Conservation (phyloP, 2,797 vertebrate genomes). For the Bryconaethiops microstoma region DNA sequence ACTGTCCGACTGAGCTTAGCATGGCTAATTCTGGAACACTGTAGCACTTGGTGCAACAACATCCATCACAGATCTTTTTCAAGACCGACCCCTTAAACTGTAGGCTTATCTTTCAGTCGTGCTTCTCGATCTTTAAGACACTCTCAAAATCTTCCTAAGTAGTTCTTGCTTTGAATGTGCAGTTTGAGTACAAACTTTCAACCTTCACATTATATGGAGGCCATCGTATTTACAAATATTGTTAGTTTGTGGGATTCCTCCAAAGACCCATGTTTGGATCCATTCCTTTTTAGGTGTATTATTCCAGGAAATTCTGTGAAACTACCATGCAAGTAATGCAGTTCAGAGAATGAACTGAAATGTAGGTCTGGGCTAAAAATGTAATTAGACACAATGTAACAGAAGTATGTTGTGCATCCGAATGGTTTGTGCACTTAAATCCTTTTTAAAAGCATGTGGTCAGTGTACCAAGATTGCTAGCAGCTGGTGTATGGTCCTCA, state of each 20-base stretch:
- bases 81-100: neutral
- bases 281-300: too few relatives aligned
- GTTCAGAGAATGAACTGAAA: too few relatives aligned
- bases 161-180: neutral
- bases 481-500: neutral
- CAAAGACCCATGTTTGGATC: neutral
- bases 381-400: neutral
- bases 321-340: too few relatives aligned
- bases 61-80: neutral
- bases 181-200: neutral
- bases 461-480: neutral
- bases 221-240: neutral
- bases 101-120: neutral
- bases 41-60: neutral
- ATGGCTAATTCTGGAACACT: constrained; percentile 27
- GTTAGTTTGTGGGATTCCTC: neutral
- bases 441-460: neutral
- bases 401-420: neutral
- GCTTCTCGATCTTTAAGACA: neutral
- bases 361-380: too few relatives aligned
- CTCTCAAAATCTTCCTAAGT: neutral
- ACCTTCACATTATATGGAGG: neutral
- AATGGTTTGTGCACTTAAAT: neutral
- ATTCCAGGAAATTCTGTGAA: too few relatives aligned
- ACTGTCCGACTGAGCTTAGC: neutral